Evolutionary conservation across 2,888 invertebrate species (phyloP).

Genomic region (Boloria euphrosyne): DNA sequence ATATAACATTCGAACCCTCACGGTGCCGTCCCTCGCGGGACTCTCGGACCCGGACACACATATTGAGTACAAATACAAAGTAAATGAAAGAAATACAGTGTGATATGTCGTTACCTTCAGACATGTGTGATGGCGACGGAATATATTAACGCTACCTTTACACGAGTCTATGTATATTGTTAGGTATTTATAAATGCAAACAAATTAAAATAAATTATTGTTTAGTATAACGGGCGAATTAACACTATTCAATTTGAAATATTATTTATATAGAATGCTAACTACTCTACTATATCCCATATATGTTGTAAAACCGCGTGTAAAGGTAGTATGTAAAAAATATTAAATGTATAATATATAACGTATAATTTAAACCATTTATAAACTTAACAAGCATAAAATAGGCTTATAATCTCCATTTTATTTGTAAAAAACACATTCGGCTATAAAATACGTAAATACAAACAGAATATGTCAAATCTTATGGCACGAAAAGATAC

Average conservation of each 20-base stretch:
- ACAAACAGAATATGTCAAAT: slow-evolving; percentile 8
- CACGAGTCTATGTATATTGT: background rate
- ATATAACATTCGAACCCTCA: slow-evolving; percentile 7
- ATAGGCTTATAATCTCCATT: background rate
- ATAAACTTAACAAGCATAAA: slow-evolving; percentile 3
- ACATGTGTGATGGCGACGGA: slow-evolving; percentile 3
- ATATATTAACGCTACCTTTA: background rate
- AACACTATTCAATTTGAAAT: too few species aligned
- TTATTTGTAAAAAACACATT: background rate
- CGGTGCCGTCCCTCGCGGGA: background rate
- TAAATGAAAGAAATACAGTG: background rate
- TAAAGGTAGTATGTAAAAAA: too few species aligned
- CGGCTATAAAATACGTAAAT: background rate
- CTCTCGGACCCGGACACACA: background rate
- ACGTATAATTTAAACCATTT: background rate
- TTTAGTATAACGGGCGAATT: too few species aligned
- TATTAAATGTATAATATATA: background rate
- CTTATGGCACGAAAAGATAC: slow-evolving; percentile 16
- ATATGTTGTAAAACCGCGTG: too few species aligned
- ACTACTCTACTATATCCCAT: too few species aligned
- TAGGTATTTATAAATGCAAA: too few species aligned
- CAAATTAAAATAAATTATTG: too few species aligned
- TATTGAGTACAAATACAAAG: background rate
- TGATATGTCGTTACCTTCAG: background rate
- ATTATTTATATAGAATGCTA: too few species aligned